Evolutionary conservation across 92 coral and sea anemone species (phyloP).

Genomic region (Galaxea fascicularis): DNA sequence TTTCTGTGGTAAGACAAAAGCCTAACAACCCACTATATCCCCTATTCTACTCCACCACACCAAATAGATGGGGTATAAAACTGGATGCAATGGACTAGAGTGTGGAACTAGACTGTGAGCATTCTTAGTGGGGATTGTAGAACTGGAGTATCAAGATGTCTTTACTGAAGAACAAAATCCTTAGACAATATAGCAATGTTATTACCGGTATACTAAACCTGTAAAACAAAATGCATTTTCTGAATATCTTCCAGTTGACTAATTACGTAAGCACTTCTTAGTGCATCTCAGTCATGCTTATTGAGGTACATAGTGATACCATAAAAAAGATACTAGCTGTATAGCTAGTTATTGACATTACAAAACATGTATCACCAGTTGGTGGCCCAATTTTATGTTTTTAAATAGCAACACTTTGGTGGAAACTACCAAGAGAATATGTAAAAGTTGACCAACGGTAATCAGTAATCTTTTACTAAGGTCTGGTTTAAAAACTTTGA

Average conservation of each 20-base stretch:
- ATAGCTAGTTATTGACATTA: slow-evolving; percentile 32
- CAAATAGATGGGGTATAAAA: slow-evolving; percentile 6
- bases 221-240: slow-evolving; percentile 28
- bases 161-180: slow-evolving; percentile 34
- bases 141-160: slow-evolving; percentile 23
- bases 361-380: slow-evolving; percentile 19
- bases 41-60: slow-evolving; percentile 13
- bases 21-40: slow-evolving; percentile 14
- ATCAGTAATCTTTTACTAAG: slow-evolving; percentile 5
- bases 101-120: slow-evolving; percentile 29
- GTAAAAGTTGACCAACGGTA: slow-evolving; percentile 13
- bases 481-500: slow-evolving; percentile 29
- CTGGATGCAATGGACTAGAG: slow-evolving; percentile 13
- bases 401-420: slow-evolving; percentile 3
- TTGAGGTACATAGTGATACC: slow-evolving; percentile 12
- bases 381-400: slow-evolving; percentile 1
- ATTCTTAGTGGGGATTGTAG: background rate
- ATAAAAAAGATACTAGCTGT: slow-evolving; percentile 33
- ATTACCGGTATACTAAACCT: too few relatives aligned
- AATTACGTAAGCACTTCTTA: slow-evolving; percentile 1
- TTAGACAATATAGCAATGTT: slow-evolving; percentile 13
- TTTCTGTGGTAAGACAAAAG: slow-evolving; percentile 13
- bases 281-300: slow-evolving; percentile 33
- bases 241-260: slow-evolving; percentile 19
- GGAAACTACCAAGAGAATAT: background rate